Conservation (phyloP, 2,113 vertebrate species). For the Odobenus rosmarus region DNA sequence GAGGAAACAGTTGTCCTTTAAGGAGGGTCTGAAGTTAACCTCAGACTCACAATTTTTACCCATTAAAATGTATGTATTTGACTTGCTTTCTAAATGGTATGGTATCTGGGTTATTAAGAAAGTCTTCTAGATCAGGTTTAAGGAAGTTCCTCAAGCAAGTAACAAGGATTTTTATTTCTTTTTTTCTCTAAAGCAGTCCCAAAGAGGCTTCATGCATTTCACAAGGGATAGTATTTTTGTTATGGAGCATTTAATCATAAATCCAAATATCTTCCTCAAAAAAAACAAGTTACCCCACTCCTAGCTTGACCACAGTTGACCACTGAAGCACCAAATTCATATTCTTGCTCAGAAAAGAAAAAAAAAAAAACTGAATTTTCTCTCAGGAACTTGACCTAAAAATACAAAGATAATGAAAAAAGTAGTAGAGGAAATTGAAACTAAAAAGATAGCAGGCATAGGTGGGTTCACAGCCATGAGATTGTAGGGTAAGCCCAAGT, state of each 20-base stretch:
- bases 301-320: neutral
- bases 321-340: neutral
- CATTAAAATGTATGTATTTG: neutral
- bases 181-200: neutral
- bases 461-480: neutral
- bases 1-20: neutral
- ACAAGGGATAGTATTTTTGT: neutral
- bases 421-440: neutral
- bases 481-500: neutral
- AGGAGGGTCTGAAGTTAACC: neutral
- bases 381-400: neutral
- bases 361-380: neutral
- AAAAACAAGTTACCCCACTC: neutral
- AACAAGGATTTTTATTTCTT: neutral
- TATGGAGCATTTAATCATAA: neutral
- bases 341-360: neutral
- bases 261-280: neutral
- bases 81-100: neutral
- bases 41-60: neutral
- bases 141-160: neutral
- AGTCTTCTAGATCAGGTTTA: neutral
- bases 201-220: neutral
- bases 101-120: neutral
- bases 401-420: neutral
- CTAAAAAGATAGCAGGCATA: neutral